Evolutionary conservation across 2,888 invertebrate species (phyloP).

Genomic region (Caenorhabditis imperialis): DNA sequence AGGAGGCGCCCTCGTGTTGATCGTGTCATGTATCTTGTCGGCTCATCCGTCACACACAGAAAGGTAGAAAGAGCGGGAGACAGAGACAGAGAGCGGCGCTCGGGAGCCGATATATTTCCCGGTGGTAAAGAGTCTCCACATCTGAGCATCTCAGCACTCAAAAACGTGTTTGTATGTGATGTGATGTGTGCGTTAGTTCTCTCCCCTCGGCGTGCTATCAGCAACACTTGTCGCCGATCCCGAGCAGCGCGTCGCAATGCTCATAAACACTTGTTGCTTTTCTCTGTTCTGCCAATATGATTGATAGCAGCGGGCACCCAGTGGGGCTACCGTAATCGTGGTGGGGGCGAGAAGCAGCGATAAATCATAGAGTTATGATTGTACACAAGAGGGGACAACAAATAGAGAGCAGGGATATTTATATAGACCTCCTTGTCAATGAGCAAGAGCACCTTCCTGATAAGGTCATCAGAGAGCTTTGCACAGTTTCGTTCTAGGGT

Average conservation of each 20-base stretch:
- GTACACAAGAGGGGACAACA: too few species aligned
- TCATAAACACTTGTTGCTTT: constrained; percentile 47
- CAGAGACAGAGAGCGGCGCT: neutral
- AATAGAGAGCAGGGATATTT: too few species aligned
- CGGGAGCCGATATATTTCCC: constrained; percentile 46
- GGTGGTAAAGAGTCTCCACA: constrained; percentile 22
- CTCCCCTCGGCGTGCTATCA: constrained; percentile 32
- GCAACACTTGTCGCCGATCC: constrained; percentile 44
- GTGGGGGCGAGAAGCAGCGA: too few species aligned
- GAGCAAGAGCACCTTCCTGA: too few species aligned
- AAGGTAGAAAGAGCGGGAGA: too few species aligned
- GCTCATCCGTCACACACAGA: neutral
- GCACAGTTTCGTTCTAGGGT: too few species aligned
- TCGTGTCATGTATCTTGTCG: constrained; percentile 29
- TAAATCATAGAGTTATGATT: too few species aligned
- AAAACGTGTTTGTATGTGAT: constrained; percentile 50
- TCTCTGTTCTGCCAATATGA: neutral
- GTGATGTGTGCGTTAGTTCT: too few species aligned
- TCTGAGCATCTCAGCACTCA: constrained; percentile 14
- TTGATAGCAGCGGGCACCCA: neutral
- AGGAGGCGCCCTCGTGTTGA: constrained; percentile 1
- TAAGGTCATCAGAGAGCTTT: too few species aligned
- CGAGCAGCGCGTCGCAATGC: neutral
- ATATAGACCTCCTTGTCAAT: too few species aligned
- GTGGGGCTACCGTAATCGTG: too few species aligned